A percentile compares a stretch with the other conserved stretches of the same genome.
phyloP scores from a whole-genome alignment of 1,140 invertebrate genomes.

The Calephelis nemesis region DNA sequence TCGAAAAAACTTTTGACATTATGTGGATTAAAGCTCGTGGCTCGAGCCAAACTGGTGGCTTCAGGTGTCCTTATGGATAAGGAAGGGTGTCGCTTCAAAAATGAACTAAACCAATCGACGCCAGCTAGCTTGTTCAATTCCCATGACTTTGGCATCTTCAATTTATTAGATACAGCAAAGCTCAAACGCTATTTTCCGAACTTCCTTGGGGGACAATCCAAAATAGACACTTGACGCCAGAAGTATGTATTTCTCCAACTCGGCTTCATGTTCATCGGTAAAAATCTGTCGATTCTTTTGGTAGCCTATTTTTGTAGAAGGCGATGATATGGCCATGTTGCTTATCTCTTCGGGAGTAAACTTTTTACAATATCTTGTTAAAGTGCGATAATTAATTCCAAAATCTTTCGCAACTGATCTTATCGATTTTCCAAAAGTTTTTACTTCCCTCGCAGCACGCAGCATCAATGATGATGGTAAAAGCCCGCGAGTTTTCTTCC shows the following conservation, averaged over 20 bases:
- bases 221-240: slow-evolving; percentile 20
- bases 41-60: too few species aligned
- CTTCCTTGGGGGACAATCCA: slow-evolving; percentile 9
- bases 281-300: slow-evolving; percentile 21
- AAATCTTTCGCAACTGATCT: slow-evolving; percentile 21
- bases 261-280: slow-evolving; percentile 18
- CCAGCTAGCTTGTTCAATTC: too few species aligned
- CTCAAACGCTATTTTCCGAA: slow-evolving; percentile 16
- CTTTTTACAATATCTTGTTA: slow-evolving; percentile 18
- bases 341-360: slow-evolving; percentile 5
- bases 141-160: slow-evolving; percentile 11
- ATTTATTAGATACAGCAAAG: slow-evolving; percentile 18
- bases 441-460: slow-evolving; percentile 17
- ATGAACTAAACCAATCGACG: too few species aligned
- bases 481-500: neutral
- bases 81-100: too few species aligned
- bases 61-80: too few species aligned
- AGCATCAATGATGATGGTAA: neutral
- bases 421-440: slow-evolving; percentile 11
- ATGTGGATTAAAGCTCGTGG: too few species aligned
- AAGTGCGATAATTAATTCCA: slow-evolving; percentile 18
- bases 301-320: slow-evolving; percentile 16
- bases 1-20: too few species aligned
- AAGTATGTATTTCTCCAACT: slow-evolving; percentile 22
- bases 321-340: slow-evolving; percentile 14